phyloP scores from a whole-genome alignment of 2,888 invertebrate species.

The Phasia obesa region DNA sequence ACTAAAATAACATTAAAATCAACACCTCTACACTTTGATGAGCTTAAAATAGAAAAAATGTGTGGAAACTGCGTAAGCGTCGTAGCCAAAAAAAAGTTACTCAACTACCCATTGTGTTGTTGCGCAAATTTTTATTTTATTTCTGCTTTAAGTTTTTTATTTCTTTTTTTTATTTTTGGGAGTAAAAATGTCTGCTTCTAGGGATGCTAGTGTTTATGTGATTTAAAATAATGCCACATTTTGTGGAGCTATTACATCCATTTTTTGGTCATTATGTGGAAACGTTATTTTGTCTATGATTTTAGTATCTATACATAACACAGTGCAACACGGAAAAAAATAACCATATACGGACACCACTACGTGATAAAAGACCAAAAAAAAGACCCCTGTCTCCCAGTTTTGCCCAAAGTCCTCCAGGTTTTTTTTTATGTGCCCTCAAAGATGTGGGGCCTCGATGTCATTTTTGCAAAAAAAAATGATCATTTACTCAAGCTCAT shows the following conservation, averaged over 20 bases:
- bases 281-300: conserved; percentile 75
- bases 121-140: conserved; percentile 25
- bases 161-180: conserved; percentile 39
- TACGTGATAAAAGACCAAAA: no score
- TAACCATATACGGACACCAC: no score
- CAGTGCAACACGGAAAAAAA: no score
- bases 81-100: not conserved
- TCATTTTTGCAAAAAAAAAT: no score
- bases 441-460: no score
- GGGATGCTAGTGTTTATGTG: conserved; percentile 32
- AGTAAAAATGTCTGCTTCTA: conserved; percentile 33
- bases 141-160: conserved; percentile 4
- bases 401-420: no score
- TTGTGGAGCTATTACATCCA: conserved; percentile 75
- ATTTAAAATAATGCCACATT: conserved; percentile 47
- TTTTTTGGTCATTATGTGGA: conserved; percentile 76
- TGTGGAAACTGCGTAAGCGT: conserved; percentile 32
- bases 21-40: conserved; percentile 66
- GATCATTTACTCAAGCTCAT: no score
- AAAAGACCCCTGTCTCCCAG: no score
- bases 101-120: not conserved
- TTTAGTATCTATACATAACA: conserved; percentile 29
- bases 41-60: conserved; percentile 22
- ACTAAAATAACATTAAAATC: conserved; percentile 66
- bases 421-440: no score